Conservation (phyloP, 23 tunicate genomes). For the Halocynthia roretzi region DNA sequence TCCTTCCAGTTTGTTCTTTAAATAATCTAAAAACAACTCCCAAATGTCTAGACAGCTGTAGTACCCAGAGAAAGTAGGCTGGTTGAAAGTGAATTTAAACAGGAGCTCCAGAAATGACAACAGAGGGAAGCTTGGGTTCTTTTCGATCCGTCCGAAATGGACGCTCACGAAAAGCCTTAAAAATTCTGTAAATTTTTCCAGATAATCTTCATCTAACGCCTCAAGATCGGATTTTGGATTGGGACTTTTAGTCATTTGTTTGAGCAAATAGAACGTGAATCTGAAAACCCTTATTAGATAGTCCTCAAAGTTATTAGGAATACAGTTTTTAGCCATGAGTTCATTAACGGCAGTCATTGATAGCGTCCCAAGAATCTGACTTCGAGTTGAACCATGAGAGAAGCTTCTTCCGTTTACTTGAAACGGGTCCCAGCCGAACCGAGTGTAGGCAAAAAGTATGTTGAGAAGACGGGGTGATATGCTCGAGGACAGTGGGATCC, state of each 20-base stretch:
- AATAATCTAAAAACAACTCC: constrained; percentile 78
- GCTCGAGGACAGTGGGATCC: constrained; percentile 72
- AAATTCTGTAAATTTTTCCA: constrained; percentile 77
- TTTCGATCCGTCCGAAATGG: constrained; percentile 75
- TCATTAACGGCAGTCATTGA: constrained; percentile 85
- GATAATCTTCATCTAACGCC: constrained; percentile 49
- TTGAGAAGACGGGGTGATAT: constrained; percentile 55
- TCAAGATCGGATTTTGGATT: constrained; percentile 38
- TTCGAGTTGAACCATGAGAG: constrained; percentile 1
- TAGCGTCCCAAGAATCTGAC: constrained; percentile 31
- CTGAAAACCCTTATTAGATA: constrained; percentile 68
- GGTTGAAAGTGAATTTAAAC: constrained; percentile 78
- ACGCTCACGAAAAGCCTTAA: constrained; percentile 62
- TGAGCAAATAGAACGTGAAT: constrained; percentile 68
- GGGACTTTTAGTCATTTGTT: constrained; percentile 59
- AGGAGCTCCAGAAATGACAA: constrained; percentile 63
- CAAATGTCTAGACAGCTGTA: constrained; percentile 81
- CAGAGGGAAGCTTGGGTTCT: constrained; percentile 64
- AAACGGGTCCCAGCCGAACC: constrained; percentile 38
- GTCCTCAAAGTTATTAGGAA: constrained; percentile 84
- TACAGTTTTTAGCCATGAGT: constrained; percentile 63
- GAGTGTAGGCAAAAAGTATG: constrained; percentile 57
- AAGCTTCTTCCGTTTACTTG: neutral
- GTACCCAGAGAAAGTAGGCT: constrained; percentile 77
- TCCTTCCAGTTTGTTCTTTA: constrained; percentile 40